A percentile compares a stretch with the other conserved stretches of the same genome.
These are phyloP conservation scores for Arbacia lixula DNA, from an alignment of 53 echinoderm and acorn worm species.

Conservation along the genomic window DNA sequence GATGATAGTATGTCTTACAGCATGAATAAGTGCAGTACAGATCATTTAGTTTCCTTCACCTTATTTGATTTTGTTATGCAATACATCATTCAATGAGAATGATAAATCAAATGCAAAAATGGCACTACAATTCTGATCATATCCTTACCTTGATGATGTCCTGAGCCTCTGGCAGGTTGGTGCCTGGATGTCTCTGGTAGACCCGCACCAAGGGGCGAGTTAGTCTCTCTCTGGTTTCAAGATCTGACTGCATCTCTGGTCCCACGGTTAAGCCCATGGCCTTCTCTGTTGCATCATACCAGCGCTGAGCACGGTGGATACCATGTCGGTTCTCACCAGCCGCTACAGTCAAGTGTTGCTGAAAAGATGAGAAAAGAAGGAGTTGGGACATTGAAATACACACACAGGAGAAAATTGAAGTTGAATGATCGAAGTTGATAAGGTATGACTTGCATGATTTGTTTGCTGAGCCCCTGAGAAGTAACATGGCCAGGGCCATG, in stretches of 20 bases:
- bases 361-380: slow-evolving; percentile 8
- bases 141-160: slow-evolving; percentile 89
- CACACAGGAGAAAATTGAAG: no score
- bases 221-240: slow-evolving; percentile 87
- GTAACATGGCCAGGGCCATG: no score
- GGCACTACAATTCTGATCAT: no score
- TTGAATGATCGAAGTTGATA: no score
- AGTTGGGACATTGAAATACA: not conserved
- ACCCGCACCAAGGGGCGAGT: slow-evolving; percentile 82
- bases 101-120: not conserved
- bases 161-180: slow-evolving; percentile 96
- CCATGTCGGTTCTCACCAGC: slow-evolving; percentile 92
- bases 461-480: no score
- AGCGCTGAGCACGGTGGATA: slow-evolving; percentile 94
- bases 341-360: slow-evolving; percentile 98
- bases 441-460: no score
- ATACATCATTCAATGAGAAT: not conserved
- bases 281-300: slow-evolving; percentile 98
- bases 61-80: no score
- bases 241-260: slow-evolving; percentile 91
- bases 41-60: no score
- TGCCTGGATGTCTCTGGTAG: slow-evolving; percentile 96
- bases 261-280: slow-evolving; percentile 93
- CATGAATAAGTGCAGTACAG: no score
- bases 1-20: no score